Percentiles rank a stretch among this genome's conserved stretches.
Conservation (phyloP, 1,140 invertebrate genomes). For the Paracyclopina nana region DNA sequence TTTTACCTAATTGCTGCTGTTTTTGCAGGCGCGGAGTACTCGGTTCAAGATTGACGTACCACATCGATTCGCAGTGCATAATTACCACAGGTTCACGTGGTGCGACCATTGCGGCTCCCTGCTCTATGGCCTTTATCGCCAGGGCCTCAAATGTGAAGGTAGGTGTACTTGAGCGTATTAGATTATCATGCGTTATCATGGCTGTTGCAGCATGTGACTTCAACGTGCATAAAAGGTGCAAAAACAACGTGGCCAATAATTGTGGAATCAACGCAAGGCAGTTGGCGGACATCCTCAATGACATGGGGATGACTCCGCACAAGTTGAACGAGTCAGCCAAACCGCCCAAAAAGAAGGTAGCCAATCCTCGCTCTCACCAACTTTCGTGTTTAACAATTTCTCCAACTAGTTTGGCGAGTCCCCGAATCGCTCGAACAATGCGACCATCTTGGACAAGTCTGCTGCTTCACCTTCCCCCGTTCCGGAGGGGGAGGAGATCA, state of each 20-base stretch:
- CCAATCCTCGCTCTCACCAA: too few species aligned
- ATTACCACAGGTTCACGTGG: constrained; percentile 91
- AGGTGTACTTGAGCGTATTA: constrained; percentile 18
- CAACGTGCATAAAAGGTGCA: constrained; percentile 96
- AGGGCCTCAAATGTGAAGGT: constrained; percentile 95
- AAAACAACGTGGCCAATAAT: constrained; percentile 97
- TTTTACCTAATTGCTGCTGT: not conserved
- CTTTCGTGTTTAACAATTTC: too few species aligned
- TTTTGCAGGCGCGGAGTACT: constrained; percentile 23
- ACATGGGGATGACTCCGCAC: constrained; percentile 78
- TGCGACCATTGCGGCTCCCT: constrained; percentile 97
- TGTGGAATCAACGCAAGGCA: constrained; percentile 95
- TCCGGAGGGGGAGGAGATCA: not conserved
- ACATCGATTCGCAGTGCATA: constrained; percentile 58
- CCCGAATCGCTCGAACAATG: not conserved
- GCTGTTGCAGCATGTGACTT: constrained; percentile 57
- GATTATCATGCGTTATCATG: constrained; percentile 15
- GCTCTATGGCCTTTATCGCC: constrained; percentile 84
- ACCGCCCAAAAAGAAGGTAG: constrained; percentile 41
- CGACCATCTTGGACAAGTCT: not conserved
- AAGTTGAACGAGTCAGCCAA: constrained; percentile 39
- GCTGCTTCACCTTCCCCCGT: constrained; percentile 2
- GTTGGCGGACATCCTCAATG: constrained; percentile 74
- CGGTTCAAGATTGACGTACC: constrained; percentile 96
- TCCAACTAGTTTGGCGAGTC: not conserved